These are phyloP conservation scores for Lasius fuliginosus DNA, from an alignment of 2,888 invertebrate genomes.

Conservation along the genomic window DNA sequence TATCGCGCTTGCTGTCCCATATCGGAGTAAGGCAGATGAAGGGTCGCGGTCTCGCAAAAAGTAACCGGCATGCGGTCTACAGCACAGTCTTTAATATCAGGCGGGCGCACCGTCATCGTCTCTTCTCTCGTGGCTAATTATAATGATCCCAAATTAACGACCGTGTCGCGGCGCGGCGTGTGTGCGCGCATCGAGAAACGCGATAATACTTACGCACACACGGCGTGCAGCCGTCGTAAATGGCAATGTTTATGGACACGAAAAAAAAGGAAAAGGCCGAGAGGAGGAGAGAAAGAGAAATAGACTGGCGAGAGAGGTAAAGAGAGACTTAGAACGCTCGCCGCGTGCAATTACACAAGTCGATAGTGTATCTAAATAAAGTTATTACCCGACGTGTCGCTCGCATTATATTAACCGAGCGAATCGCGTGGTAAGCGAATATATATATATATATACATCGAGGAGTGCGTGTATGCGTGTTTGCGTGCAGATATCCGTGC, in stretches of 20 bases:
- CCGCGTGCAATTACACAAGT: constrained; percentile 75
- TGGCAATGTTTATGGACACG: constrained; percentile 71
- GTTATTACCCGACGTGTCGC: constrained; percentile 77
- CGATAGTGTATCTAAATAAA: constrained; percentile 79
- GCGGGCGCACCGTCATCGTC: constrained; percentile 32
- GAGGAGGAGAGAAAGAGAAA: background rate
- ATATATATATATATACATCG: constrained; percentile 28
- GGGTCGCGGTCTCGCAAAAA: constrained; percentile 7
- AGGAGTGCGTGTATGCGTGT: constrained; percentile 10
- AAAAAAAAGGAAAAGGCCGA: constrained; percentile 7
- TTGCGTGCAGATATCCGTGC: constrained; percentile 21
- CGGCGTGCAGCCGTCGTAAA: constrained; percentile 70
- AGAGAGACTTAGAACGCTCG: constrained; percentile 62
- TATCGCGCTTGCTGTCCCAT: constrained; percentile 37
- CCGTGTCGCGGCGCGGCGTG: constrained; percentile 55
- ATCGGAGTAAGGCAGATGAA: constrained; percentile 29
- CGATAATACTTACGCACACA: constrained; percentile 32
- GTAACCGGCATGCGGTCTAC: constrained; percentile 31
- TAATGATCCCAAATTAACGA: constrained; percentile 78
- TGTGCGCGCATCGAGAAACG: constrained; percentile 25
- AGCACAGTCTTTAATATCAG: constrained; percentile 57
- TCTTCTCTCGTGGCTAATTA: constrained; percentile 72
- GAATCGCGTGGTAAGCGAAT: constrained; percentile 63
- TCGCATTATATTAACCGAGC: constrained; percentile 73
- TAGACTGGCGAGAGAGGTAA: constrained; percentile 18